These are phyloP conservation scores for Megastigmus dorsalis DNA, from an alignment of 2,888 invertebrate genomes.

Conservation along the genomic window DNA sequence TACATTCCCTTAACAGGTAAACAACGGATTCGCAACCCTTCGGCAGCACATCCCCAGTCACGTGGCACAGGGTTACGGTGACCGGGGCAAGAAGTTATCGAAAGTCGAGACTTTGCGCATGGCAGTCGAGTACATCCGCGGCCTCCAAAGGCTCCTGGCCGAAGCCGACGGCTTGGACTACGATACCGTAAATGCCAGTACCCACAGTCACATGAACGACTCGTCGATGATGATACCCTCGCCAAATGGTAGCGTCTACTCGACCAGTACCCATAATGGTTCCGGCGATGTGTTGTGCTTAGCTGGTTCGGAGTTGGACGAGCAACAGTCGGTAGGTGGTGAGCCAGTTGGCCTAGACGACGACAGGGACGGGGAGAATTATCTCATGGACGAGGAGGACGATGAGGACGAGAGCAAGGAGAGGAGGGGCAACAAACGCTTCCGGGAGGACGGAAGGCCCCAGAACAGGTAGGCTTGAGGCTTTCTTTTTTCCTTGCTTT, in stretches of 20 bases:
- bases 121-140: constrained; percentile 93
- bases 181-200: constrained; percentile 64
- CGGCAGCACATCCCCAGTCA: constrained; percentile 91
- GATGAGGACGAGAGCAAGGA: constrained; percentile 57
- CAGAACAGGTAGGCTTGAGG: constrained; percentile 36
- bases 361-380: constrained; percentile 54
- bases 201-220: background rate
- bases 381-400: constrained; percentile 65
- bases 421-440: constrained; percentile 50
- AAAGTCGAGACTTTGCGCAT: constrained; percentile 92
- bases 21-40: constrained; percentile 92
- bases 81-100: constrained; percentile 85
- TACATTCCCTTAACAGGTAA: constrained; percentile 77
- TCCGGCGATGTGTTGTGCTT: constrained; percentile 74
- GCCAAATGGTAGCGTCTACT: constrained; percentile 68
- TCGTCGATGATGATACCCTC: constrained; percentile 72
- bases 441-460: constrained; percentile 19
- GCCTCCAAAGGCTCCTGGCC: constrained; percentile 84
- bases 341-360: constrained; percentile 57
- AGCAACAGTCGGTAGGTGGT: constrained; percentile 74
- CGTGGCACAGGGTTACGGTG: constrained; percentile 82
- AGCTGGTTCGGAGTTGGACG: constrained; percentile 69
- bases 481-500: background rate
- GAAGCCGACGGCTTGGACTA: constrained; percentile 78
- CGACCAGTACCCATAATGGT: constrained; percentile 71